phyloP scores from a whole-genome alignment of 2,888 invertebrate species.

The Agrenia bidenticulata region DNA sequence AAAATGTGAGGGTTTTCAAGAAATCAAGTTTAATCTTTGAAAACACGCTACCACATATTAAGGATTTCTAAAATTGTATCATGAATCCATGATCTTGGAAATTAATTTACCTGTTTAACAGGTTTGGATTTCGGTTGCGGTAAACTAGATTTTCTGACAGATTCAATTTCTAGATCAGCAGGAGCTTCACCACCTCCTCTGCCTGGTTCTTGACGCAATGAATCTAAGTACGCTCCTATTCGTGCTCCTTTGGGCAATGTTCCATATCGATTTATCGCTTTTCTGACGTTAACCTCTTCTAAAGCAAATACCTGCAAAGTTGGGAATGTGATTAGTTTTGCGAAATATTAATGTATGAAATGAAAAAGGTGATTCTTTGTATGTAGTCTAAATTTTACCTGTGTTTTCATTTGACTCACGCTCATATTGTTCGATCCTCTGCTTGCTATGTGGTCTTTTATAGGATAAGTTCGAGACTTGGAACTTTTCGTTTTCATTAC shows the following conservation, averaged over 20 bases:
- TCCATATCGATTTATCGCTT: constrained; percentile 92
- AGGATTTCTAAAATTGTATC: not conserved
- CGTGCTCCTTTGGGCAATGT: constrained; percentile 95
- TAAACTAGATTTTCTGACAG: constrained; percentile 67
- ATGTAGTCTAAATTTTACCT: constrained; percentile 36
- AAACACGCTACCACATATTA: not conserved
- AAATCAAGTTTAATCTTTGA: not conserved
- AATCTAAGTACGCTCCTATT: constrained; percentile 94
- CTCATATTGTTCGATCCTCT: constrained; percentile 29
- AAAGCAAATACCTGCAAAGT: constrained; percentile 80
- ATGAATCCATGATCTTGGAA: too few species aligned
- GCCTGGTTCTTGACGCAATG: constrained; percentile 76
- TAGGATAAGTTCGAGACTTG: constrained; percentile 64
- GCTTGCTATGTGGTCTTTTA: constrained; percentile 58
- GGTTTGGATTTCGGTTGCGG: constrained; percentile 43
- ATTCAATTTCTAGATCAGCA: constrained; percentile 55
- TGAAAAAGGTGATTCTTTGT: too few species aligned
- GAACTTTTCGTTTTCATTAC: constrained; percentile 64
- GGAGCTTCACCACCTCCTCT: constrained; percentile 55
- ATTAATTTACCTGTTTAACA: constrained; percentile 37
- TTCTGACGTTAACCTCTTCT: constrained; percentile 92
- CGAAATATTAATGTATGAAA: too few species aligned
- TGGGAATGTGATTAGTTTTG: too few species aligned
- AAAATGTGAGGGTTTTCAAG: not conserved
- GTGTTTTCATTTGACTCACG: constrained; percentile 38